These are phyloP conservation scores for Oligia fasciuncula DNA, from an alignment of 2,888 invertebrate species.

Conservation along the genomic window DNA sequence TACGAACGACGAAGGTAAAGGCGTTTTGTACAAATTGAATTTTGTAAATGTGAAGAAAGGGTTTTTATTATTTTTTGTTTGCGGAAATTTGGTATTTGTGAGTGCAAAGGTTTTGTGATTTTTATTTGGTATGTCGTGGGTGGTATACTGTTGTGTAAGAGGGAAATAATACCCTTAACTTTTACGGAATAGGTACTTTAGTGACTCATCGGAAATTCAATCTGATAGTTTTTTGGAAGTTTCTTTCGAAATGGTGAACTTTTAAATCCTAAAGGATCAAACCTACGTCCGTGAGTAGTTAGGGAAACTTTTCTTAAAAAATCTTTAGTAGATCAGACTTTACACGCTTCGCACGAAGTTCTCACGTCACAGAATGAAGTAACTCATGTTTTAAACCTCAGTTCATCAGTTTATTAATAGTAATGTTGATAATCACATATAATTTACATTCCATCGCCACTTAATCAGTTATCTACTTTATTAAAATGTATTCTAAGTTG, in stretches of 20 bases:
- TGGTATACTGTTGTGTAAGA: neutral
- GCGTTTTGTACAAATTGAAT: constrained; percentile 63
- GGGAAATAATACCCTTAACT: constrained; percentile 4
- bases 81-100: constrained; percentile 44
- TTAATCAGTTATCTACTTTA: neutral
- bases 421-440: neutral
- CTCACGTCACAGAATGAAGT: neutral
- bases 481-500: too few species aligned
- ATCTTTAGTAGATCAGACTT: too few species aligned
- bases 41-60: constrained; percentile 54
- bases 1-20: constrained; percentile 36
- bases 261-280: neutral
- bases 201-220: constrained; percentile 7
- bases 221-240: neutral
- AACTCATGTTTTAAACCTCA: neutral
- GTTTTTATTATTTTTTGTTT: constrained; percentile 43
- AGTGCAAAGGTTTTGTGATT: constrained; percentile 34
- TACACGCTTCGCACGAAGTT: neutral
- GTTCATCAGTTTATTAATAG: neutral
- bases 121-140: constrained; percentile 29
- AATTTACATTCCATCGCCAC: neutral
- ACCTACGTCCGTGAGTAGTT: neutral
- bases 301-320: neutral
- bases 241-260: neutral
- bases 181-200: neutral